Base-by-base conservation (phyloP, 2,113 vertebrate species). In the Cacatua alba region DNA sequence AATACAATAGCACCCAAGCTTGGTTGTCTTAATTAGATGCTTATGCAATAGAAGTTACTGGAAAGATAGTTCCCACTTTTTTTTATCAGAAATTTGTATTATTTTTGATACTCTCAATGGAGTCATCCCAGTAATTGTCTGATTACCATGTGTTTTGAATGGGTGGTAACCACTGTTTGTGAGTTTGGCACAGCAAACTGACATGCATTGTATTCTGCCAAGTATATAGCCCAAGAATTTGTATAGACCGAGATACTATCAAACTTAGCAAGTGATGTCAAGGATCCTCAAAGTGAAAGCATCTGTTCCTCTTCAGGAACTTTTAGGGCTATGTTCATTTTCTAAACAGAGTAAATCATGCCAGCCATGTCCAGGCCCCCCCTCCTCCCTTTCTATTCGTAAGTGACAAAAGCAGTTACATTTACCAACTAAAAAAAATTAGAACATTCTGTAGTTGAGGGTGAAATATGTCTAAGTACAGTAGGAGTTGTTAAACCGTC, bases 41-140 rank as follows among this genome's bases (percentile, higher is more conserved):
- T 93, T 72, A 82, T 77, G 57, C n/a, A 89, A 79, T 14, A 59
- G 25, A 95, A 82, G 41, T 86, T 84, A 62, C 19, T 89, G 35
- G 39, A 93, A 83, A 68, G 60, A 75, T 6, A 64, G 25, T 55
- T 79, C 9, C 15, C 18, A 76, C 23, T 69, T 81, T 20, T 33
- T 79, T 86, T 65, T 82, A 41, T 72, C 14, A 86, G 24, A 71
- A 91, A 62, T 71, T 48, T 11, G 6, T 59, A 10, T 52, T 75
- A 33, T 67, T 88, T 90, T 75, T 92, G 1, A 23, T 49, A 53
- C 17, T 84, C 11, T 26, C 8, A 9, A 13, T 43, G 17, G 11
- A 53, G 6, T 33, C 12, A 69, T 12, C 14, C 12, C 25, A 55
- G 7, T 57, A 89, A 87, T 4, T 82, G 8, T 52, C 57, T 87